Evolutionary conservation across 2,113 vertebrate genomes (phyloP).

Genomic region (Ophiodon elongatus): DNA sequence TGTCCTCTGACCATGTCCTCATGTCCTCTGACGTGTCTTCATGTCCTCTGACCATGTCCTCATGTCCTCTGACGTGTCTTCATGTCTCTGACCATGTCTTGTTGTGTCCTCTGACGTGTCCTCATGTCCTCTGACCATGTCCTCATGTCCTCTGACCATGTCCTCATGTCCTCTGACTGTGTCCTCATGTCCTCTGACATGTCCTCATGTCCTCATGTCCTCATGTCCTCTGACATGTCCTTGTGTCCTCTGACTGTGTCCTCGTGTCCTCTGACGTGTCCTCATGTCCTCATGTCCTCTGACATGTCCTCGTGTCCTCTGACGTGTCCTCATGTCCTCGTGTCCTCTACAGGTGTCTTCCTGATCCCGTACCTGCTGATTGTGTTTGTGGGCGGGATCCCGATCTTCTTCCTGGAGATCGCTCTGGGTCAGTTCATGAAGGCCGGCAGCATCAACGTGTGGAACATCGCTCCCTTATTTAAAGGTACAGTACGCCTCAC

Average conservation of each 20-base stretch:
- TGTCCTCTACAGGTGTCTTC: slow-evolving; percentile 84
- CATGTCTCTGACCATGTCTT: neutral
- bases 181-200: neutral
- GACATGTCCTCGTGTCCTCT: neutral
- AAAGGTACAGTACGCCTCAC: slow-evolving; percentile 74
- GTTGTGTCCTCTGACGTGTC: no score
- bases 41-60: neutral
- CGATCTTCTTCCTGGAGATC: slow-evolving; percentile 90
- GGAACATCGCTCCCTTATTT: slow-evolving; percentile 89
- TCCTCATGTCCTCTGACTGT: neutral
- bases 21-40: no score
- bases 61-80: no score
- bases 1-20: no score
- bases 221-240: neutral
- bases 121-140: no score
- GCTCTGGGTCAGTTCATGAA: slow-evolving; percentile 90
- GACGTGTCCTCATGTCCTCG: no score
- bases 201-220: neutral
- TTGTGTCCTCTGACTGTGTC: neutral
- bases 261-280: neutral
- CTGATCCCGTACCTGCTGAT: slow-evolving; percentile 88
- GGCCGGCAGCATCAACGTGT: slow-evolving; percentile 88
- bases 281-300: neutral
- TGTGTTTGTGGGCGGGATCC: slow-evolving; percentile 86
- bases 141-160: no score